These are phyloP conservation scores for Dufourea novaeangliae DNA, from an alignment of 1,140 invertebrate genomes.

Conservation along the genomic window DNA sequence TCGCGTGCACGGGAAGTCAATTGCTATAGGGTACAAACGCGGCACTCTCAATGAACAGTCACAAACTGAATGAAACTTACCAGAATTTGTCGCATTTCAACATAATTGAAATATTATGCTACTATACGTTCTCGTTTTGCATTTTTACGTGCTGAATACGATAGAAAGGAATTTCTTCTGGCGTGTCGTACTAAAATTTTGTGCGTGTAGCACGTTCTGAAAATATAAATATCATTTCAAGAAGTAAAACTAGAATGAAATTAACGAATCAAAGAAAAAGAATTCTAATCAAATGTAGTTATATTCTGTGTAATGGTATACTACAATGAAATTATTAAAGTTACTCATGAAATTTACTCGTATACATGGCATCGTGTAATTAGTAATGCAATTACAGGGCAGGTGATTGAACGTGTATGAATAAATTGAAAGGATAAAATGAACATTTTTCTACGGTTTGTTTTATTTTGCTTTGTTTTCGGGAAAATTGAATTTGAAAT, in stretches of 20 bases:
- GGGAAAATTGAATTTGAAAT: neutral
- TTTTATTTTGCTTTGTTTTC: neutral
- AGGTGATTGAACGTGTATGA: too few species aligned
- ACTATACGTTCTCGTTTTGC: neutral
- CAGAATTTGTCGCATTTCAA: slow-evolving; percentile 6
- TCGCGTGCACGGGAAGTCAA: slow-evolving; percentile 27
- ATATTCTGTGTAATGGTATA: too few species aligned
- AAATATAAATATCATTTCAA: neutral
- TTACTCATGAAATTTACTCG: too few species aligned
- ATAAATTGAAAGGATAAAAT: neutral
- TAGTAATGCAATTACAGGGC: too few species aligned
- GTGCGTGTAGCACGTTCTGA: too few species aligned
- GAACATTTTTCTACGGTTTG: too few species aligned
- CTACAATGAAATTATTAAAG: too few species aligned
- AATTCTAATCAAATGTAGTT: too few species aligned
- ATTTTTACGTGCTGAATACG: neutral
- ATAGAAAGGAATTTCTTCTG: neutral
- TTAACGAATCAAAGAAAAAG: too few species aligned
- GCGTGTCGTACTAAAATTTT: too few species aligned
- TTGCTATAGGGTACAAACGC: slow-evolving; percentile 6
- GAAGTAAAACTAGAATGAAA: too few species aligned
- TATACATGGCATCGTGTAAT: too few species aligned
- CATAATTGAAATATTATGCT: slow-evolving; percentile 9
- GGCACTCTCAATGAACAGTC: slow-evolving; percentile 27
- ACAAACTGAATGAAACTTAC: slow-evolving; percentile 10